Base-by-base conservation (phyloP, 2,113 vertebrate species). In the Trematocara stigmaticum region DNA sequence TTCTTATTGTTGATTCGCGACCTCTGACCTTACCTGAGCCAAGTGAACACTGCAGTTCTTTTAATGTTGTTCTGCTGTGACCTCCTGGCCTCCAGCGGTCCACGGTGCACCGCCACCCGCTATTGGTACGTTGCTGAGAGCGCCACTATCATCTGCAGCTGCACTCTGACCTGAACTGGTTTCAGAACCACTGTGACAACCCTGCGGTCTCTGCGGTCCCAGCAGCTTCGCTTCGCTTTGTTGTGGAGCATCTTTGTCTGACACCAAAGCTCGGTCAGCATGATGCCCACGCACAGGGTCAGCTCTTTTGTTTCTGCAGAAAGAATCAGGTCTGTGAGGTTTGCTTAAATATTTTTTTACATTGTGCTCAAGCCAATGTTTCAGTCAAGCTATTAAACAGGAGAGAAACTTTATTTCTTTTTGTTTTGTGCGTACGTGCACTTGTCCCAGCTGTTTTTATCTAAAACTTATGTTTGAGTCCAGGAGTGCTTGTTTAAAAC, bases 281-380 rank as follows among this genome's bases (percentile, higher is more conserved):
- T 0, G 13, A 34, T 31, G 29, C 4, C 31, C 34, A 10, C 6
- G 16, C 18, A 35, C 6, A 55, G 1, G 29, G 5, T 2, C 29
- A 10, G 15, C 13, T 16, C 56, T 10, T 10, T 34, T 10, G 12
- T 61, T 61, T 18, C 57, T 59, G 29, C 29, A 59, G 15, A 31
- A 10, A 8, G 26, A 59, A 34, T 2, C 7, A 16, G 29, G 7
- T 31, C 29, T 16, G 15, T 6, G 10, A 10, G 15, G 10, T 55
- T 55, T 26, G 20, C 6, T 34, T 18, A 18, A 0, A 16, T 34
- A 6, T 26, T 1, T 61, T 61, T 29, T 61, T 34, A 61, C 0
- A 61, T 10, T 34, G 15, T 34, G 15, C 15, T 61, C 15, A 18
- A 61, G 57, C 15, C 57, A 34, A 18, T 34, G 29, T 61, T 61